Base-by-base conservation (phyloP, 92 coral and sea anemone species). In the Porites evermanni region DNA sequence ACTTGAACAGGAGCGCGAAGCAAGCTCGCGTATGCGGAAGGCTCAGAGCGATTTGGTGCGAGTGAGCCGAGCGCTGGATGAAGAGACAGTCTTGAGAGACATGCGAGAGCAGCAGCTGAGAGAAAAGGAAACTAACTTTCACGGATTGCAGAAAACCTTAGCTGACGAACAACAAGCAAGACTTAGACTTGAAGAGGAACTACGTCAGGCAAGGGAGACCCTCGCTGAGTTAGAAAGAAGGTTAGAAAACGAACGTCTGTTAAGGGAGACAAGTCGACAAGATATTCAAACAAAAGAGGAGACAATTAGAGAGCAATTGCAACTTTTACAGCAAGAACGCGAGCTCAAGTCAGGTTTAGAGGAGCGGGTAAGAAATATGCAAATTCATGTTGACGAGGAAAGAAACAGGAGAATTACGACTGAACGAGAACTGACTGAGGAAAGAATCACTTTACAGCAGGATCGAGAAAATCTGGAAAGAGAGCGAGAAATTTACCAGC, bases 211-310 rank as follows among this genome's bases (percentile, higher is more conserved):
- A 3, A 88, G 93, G 51, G 86, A 84, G 56, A 80, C 96, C 1
- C 83, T 92, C 78, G 72, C 86, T 4, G 93, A 91, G 38, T 89
- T 93, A 58, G 93, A 93, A 84, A 95, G 93, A 0, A 0, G 26
- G 54, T 83, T 93, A 51, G 93, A 95, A 82, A 93, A 89, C 70
- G 96, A 93, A 77, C 93, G 91, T n/a, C 19, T 93, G 67, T 95
- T 91, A 19, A 89, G 94, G 51, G 93, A 95, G 78, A 87, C 93
- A 17, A 95, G 89, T 18, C 92, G 83, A 24, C 84, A 88, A 53
- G 94, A 93, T 47, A 67, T 93, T 4, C 89, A 82, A 53, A 86
- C 82, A 7, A 87, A 90, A 61, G 93, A 95, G 52, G 91, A 89
- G 54, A 83, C 92, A 56, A 52, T 95, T 11, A 83, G 84, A 64